Base-by-base conservation (phyloP, 2,888 invertebrate genomes). In the Eupelmus urozonus region DNA sequence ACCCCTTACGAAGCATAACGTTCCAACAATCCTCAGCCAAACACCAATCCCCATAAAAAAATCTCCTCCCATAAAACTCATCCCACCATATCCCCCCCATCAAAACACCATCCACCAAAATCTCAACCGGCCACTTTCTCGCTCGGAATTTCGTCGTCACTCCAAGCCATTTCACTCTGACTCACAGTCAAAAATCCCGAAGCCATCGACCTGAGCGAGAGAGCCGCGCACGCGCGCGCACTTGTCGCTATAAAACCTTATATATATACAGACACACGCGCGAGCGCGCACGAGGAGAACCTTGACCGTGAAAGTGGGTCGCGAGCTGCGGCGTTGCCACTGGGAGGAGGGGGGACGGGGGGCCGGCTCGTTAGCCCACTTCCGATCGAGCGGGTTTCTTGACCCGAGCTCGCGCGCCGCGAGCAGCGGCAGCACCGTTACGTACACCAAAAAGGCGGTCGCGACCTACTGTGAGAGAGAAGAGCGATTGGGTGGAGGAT, bases 381-480 rank as follows among this genome's bases (percentile, higher is more conserved):
- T 89, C 83, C 73, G 49, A 65, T 60, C 73, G 72, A 65, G 62
- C 63, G 72, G 67, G 80, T 80, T 80, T 80, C 76, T 78, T 81
- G 82, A 81, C 82, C 82, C 80, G 49, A 73, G 73, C 49, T 74
- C 71, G 29, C 87, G 49, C 51, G 88, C 87, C 87, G 49, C 51
- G 88, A 87, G 87, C 88, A 84, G 73, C 75, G 80, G 79, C 81
- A 80, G 81, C 84, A 88, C 89, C 89, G 89, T 89, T 89, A 89
- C 4, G 2, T 45, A 9, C 82, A 84, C 82, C 71, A 57, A 84
- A 86, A 89, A 88, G 82, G 87, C 88, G 89, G 89, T 88, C 89
- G 83, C 81, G 89, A 88, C 89, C 89, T 87, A 89, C 89, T 89
- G n/a, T n/a, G n/a, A n/a, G n/a, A n/a, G n/a, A n/a, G n/a, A n/a